Base-by-base conservation (phyloP, 2,888 invertebrate species). In the Caenorhabditis drosophilae region DNA sequence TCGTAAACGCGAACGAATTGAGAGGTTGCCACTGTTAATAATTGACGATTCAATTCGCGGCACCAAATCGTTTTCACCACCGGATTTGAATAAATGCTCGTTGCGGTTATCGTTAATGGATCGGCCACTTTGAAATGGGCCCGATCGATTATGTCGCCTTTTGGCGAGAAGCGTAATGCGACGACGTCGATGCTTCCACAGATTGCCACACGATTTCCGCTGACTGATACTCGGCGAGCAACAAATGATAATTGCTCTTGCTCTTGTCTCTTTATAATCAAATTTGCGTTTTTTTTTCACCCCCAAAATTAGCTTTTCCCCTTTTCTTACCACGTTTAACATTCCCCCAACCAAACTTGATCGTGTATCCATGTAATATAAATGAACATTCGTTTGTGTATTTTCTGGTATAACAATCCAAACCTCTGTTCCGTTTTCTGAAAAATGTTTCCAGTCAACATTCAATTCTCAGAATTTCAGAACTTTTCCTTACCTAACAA, bases 1-100 rank as follows among this genome's bases (percentile, higher is more conserved):
- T 74, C 69, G 50, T 63, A 74, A 25, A 74, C 48, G 6, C 66
- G 41, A 16, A 71, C 60, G 27, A 47, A 68, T 50, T 74, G 73
- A 12, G 50, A 18, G 7, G 70, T 68, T 35, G 64, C 69, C 15
- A 74, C 34, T 11, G 57, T 20, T 4, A 47, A 22, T 2, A 47
- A 16, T 47, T 47, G 47, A 22, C 31, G 20, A 20, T 31, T 9
- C 1, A 1, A 3, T 15, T 34, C 35, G 11, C 16, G 1, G 26
- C 50, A 47, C 67, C 67, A 64, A 35, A 52, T 51, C 6, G 62
- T 61, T 34, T 69, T 69, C 11, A 58, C 54, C 0, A 73, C 56
- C 11, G 67, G 70, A 57, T 73, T 73, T n/a, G 41, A 62, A 9
- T 54, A 35, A 3, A 47, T 58, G 3, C 59, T 47, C 1, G 60